Percentiles rank a stretch among this genome's conserved stretches.
Evolutionary conservation across 2,888 invertebrate species (phyloP).

Genomic region (Cactoblastis cactorum): DNA sequence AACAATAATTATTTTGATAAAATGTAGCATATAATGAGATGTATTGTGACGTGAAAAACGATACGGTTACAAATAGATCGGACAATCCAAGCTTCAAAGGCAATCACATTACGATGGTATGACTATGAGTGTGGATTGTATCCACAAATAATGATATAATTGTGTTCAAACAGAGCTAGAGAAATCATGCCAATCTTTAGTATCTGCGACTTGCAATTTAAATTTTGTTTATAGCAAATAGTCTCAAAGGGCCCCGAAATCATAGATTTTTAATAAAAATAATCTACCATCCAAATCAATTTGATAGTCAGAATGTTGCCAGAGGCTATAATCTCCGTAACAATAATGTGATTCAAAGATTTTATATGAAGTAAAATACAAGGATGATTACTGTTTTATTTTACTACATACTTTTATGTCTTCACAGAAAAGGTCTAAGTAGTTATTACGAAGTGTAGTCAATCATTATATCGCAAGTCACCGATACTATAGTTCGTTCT

Average conservation of each 20-base stretch:
- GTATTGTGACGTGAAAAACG: background rate
- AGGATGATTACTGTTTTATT: no score
- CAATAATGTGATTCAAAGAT: no score
- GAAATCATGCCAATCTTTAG: background rate
- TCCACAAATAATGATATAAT: background rate
- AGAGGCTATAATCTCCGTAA: no score
- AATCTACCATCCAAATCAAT: no score
- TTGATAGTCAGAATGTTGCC: no score
- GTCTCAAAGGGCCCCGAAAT: no score
- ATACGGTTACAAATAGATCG: background rate
- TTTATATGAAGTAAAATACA: no score
- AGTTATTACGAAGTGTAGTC: no score
- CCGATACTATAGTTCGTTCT: background rate
- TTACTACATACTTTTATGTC: no score
- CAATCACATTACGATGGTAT: background rate
- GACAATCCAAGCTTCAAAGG: conserved; percentile 1
- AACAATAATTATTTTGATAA: background rate
- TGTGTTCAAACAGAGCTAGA: background rate
- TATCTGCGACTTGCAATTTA: background rate
- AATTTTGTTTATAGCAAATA: no score
- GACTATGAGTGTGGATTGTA: background rate
- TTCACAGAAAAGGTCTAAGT: no score
- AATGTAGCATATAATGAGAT: background rate
- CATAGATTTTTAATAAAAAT: background rate
- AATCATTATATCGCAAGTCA: background rate